Evolutionary conservation across 2,113 vertebrate species (phyloP).

Genomic region (Amblyopsis rosae): DNA sequence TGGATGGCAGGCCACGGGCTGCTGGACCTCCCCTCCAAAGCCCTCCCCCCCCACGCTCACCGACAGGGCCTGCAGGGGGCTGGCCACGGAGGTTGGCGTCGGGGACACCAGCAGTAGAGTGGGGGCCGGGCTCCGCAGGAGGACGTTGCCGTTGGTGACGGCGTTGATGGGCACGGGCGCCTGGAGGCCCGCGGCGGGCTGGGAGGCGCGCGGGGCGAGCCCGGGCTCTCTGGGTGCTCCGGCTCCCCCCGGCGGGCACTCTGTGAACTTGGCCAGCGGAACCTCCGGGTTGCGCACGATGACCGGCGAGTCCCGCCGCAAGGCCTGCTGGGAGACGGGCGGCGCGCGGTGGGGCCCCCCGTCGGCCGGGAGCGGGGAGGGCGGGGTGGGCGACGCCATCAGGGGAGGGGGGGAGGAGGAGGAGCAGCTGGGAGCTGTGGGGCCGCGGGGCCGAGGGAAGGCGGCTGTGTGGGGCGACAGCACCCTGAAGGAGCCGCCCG

Average conservation of each 20-base stretch:
- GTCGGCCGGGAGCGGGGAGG: constrained; percentile 81
- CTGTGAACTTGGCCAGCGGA: constrained; percentile 85
- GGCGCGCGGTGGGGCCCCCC: constrained; percentile 81
- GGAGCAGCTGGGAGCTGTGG: constrained; percentile 63
- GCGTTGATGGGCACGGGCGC: constrained; percentile 88
- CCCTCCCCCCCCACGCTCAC: constrained; percentile 60
- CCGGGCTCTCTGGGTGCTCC: constrained; percentile 56
- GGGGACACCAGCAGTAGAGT: constrained; percentile 75
- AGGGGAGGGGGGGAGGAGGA: constrained; percentile 75
- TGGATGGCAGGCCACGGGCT: constrained; percentile 90
- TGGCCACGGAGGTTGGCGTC: constrained; percentile 63
- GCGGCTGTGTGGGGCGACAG: constrained; percentile 79
- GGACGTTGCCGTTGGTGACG: constrained; percentile 70
- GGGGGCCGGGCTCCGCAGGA: constrained; percentile 70
- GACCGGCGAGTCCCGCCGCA: constrained; percentile 86
- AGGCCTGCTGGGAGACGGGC: constrained; percentile 75
- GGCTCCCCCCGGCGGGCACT: constrained; percentile 75
- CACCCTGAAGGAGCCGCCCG: constrained; percentile 76
- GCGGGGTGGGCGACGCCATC: constrained; percentile 72
- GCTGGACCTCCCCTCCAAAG: constrained; percentile 74
- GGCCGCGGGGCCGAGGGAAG: constrained; percentile 69
- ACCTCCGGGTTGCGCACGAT: constrained; percentile 91
- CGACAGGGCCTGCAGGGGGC: constrained; percentile 69
- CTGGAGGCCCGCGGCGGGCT: constrained; percentile 76
- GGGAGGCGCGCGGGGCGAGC: constrained; percentile 54